Evolutionary conservation across 2,888 invertebrate species (phyloP).

Genomic region (Athalia circularis): DNA sequence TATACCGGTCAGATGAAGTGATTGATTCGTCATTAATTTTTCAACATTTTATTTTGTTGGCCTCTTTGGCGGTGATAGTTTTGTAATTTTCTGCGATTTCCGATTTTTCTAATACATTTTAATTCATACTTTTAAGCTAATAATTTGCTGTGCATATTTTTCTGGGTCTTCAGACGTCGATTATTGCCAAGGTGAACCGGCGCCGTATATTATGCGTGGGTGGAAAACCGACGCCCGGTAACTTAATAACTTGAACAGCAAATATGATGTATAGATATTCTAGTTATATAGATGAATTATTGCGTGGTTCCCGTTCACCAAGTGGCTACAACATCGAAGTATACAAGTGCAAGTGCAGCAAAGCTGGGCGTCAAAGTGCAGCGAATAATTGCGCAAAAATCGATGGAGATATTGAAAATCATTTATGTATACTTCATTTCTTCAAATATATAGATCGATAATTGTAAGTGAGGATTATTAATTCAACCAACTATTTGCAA

Average conservation of each 20-base stretch:
- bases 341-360: too few relatives aligned
- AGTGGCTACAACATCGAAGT: too few relatives aligned
- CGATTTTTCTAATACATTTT: neutral
- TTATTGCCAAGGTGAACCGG: conserved; percentile 33
- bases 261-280: neutral
- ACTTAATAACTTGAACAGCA: conserved; percentile 30
- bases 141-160: neutral
- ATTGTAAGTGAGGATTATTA: too few relatives aligned
- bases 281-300: neutral
- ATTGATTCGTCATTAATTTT: neutral
- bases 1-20: too few relatives aligned
- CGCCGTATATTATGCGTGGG: conserved; percentile 6
- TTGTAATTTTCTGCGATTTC: too few relatives aligned
- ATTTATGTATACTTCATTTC: too few relatives aligned
- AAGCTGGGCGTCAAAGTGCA: too few relatives aligned
- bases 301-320: too few relatives aligned
- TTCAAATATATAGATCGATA: too few relatives aligned
- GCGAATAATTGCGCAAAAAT: too few relatives aligned
- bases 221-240: conserved; percentile 40
- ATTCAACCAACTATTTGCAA: too few relatives aligned
- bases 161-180: neutral
- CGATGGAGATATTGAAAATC: too few relatives aligned
- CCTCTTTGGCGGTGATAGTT: neutral
- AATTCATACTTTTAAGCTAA: neutral
- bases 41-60: neutral